phyloP scores from a whole-genome alignment of 1,140 invertebrate species.

The Paralvinella palmiformis region DNA sequence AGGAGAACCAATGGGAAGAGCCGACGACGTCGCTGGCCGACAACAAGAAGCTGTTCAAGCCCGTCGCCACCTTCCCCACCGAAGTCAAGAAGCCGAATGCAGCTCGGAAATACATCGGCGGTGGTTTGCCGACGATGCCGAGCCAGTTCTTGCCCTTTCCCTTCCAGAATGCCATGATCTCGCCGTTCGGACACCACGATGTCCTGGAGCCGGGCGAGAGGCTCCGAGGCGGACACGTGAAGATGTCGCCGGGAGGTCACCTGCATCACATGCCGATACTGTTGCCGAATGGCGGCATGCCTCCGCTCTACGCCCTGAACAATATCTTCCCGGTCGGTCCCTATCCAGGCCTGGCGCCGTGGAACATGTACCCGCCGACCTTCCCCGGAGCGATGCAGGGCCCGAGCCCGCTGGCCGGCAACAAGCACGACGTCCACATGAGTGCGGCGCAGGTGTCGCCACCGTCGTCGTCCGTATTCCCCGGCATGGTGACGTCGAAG shows the following conservation, averaged over 20 bases:
- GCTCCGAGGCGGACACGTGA: background rate
- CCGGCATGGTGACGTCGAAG: background rate
- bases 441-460: background rate
- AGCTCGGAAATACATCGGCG: no score
- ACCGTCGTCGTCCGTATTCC: background rate
- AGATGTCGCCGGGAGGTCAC: background rate
- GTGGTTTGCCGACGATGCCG: background rate
- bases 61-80: background rate
- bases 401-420: conserved; percentile 17
- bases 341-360: conserved; percentile 31
- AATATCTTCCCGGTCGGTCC: conserved; percentile 31
- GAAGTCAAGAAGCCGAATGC: no score
- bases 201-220: background rate
- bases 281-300: conserved; percentile 29
- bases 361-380: conserved; percentile 36
- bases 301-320: conserved; percentile 24
- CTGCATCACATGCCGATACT: conserved; percentile 24
- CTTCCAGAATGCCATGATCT: background rate
- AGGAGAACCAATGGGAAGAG: background rate
- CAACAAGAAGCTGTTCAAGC: background rate
- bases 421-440: conserved; percentile 20
- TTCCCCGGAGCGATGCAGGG: conserved; percentile 23
- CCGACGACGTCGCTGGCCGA: background rate
- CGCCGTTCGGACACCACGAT: background rate
- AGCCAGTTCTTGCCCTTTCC: background rate